phyloP scores from a whole-genome alignment of 1,140 invertebrate genomes.

The Leptopilina clavipes region DNA sequence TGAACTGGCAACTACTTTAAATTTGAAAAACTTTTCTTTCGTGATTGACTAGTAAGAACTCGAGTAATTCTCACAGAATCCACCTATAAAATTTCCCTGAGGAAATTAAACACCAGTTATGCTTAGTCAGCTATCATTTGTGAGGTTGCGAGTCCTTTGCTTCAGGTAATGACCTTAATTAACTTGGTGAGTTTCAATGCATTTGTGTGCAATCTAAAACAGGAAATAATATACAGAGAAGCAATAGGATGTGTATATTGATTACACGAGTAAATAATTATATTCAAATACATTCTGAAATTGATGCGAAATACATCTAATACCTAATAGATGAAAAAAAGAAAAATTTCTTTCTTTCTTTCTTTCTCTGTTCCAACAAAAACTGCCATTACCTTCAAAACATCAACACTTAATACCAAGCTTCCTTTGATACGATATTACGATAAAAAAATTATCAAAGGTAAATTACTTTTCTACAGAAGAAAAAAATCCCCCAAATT shows the following conservation, averaged over 20 bases:
- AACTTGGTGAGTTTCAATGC: background rate
- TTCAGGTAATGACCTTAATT: slow-evolving; percentile 6
- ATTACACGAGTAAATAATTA: background rate
- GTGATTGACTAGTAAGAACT: background rate
- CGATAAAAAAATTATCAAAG: no score
- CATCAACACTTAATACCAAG: no score
- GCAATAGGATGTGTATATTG: background rate
- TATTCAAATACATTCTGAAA: background rate
- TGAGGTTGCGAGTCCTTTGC: background rate
- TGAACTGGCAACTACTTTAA: no score
- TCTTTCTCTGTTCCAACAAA: no score
- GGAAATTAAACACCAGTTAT: slow-evolving; percentile 17
- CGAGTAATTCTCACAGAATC: background rate
- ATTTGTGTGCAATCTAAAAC: background rate
- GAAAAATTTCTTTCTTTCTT: no score
- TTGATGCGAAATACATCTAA: no score
- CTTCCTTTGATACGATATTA: no score
- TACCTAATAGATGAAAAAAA: no score
- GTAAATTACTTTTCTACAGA: no score
- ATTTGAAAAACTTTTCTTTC: background rate
- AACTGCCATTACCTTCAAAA: no score
- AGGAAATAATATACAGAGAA: background rate
- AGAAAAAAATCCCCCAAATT: no score
- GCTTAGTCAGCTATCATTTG: slow-evolving; percentile 7
- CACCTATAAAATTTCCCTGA: background rate